Evolutionary conservation across 92 coral and sea anemone species (phyloP), one percentile per base, ranked within the genome.

Genomic region (Zoanthus solanderi): DNA sequence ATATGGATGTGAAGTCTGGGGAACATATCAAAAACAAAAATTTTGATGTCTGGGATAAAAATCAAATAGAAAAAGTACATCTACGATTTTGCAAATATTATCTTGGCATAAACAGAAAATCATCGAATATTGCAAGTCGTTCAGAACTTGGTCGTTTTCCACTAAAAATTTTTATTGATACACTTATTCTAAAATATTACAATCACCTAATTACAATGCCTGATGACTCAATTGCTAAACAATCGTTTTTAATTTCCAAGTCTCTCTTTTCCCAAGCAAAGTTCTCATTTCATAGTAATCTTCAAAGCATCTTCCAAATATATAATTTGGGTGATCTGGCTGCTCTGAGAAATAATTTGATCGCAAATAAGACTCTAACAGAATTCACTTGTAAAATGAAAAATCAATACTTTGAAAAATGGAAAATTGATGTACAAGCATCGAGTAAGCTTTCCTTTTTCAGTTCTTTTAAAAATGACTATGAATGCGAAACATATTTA

Each of bases 71-170:
- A 80, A 90, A 79, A 78, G 71, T 86, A n/a, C 92, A 90, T 75
- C 67, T 90, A 42, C 58, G 83, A 54, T 90, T 90, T 60, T 90
- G 90, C 42, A 90, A 86, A 73, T 57, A 57, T 57, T 78, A 69
- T 73, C 58, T 86, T 23, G 90, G 93, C 0, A 87, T 90, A 15
- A 79, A 74, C 74, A 90, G 89, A 17, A 90, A 90, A 83, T 83
- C 93, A 13, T 71, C 90, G 32, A 78, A 87, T 17, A 67, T 87
- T 63, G 90, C 90, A 37, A 44, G 90, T 44, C 86, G 84, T 79
- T 72, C 88, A 11, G 93, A 90, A 86, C n/a, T 90, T 16, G 90
- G 92, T 29, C 78, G 87, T 78, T 71, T 85, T 15, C 90, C 89
- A 17, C 56, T 90, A 54, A 77, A 77, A 46, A 79, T 72, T 69